These are phyloP conservation scores for Nothocercus nigrocapillus DNA, from an alignment of 2,113 vertebrate genomes.

Conservation along the genomic window DNA sequence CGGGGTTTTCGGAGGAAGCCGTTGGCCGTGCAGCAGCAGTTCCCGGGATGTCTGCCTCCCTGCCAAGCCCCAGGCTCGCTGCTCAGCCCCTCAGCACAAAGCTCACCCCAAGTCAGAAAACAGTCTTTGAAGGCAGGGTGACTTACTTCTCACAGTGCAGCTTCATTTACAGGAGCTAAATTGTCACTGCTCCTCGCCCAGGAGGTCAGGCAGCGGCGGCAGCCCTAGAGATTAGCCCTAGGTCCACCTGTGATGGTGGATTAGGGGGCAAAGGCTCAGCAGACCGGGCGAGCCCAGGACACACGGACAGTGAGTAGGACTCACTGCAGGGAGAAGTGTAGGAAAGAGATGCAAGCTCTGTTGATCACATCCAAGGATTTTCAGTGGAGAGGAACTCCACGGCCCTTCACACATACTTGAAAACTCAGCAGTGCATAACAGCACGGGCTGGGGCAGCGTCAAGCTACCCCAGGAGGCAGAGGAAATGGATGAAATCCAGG, in stretches of 20 bases:
- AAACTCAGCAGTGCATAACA: neutral
- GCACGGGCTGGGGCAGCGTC: accelerated
- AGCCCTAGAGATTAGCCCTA: neutral
- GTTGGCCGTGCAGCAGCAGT: no score
- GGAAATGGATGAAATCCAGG: neutral
- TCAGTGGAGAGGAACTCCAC: neutral
- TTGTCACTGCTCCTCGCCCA: no score
- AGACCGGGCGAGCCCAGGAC: neutral
- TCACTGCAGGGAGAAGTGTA: neutral
- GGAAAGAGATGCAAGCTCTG: neutral
- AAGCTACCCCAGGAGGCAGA: neutral
- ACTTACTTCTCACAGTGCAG: no score
- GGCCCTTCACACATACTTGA: neutral
- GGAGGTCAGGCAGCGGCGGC: no score
- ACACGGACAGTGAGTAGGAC: neutral
- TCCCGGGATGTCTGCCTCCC: neutral
- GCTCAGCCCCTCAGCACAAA: no score
- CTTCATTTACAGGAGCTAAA: neutral
- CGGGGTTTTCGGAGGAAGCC: neutral
- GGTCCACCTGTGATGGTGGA: no score
- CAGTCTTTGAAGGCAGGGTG: neutral
- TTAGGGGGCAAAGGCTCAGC: neutral
- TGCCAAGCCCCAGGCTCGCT: neutral
- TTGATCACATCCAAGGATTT: neutral
- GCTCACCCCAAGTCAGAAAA: no score